Percentiles rank a stretch among this genome's conserved stretches.
Evolutionary conservation across 53 echinoderm and acorn worm genomes (phyloP).

Genomic region (Astropecten irregularis): DNA sequence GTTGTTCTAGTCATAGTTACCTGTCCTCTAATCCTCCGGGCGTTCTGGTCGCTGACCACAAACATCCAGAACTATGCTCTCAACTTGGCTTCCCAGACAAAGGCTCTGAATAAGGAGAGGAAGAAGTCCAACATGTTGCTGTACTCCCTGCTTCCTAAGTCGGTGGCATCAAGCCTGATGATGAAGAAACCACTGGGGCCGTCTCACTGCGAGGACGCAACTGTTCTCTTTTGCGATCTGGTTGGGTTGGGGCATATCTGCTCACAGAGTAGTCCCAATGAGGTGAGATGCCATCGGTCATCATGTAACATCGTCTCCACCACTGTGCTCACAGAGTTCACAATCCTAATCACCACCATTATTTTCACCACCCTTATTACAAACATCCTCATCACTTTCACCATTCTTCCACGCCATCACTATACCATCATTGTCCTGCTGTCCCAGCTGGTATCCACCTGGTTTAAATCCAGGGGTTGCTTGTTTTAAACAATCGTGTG

Average conservation of each 20-base stretch:
- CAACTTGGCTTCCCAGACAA: constrained; percentile 73
- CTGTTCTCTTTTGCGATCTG: constrained; percentile 61
- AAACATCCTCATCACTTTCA: too few species aligned
- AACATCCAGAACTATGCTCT: constrained; percentile 78
- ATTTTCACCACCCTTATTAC: too few species aligned
- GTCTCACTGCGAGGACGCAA: constrained; percentile 31
- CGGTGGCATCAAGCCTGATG: constrained; percentile 50
- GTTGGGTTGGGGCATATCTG: constrained; percentile 44
- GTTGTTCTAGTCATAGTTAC: constrained; percentile 73
- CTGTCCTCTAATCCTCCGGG: constrained; percentile 71
- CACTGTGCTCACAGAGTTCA: too few species aligned
- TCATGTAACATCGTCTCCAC: too few species aligned
- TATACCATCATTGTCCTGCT: background rate
- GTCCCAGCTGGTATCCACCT: too few species aligned
- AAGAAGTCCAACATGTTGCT: constrained; percentile 72
- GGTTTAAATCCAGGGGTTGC: too few species aligned
- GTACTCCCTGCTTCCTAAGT: constrained; percentile 78
- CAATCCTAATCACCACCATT: too few species aligned
- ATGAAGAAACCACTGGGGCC: constrained; percentile 6
- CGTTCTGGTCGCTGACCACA: constrained; percentile 73
- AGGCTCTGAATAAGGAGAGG: constrained; percentile 75
- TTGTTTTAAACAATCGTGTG: too few species aligned
- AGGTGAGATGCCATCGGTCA: too few species aligned
- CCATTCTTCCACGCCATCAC: too few species aligned
- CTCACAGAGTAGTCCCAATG: constrained; percentile 44